phyloP scores from a whole-genome alignment of 2,888 invertebrate species.

The Microplitis manilae region DNA sequence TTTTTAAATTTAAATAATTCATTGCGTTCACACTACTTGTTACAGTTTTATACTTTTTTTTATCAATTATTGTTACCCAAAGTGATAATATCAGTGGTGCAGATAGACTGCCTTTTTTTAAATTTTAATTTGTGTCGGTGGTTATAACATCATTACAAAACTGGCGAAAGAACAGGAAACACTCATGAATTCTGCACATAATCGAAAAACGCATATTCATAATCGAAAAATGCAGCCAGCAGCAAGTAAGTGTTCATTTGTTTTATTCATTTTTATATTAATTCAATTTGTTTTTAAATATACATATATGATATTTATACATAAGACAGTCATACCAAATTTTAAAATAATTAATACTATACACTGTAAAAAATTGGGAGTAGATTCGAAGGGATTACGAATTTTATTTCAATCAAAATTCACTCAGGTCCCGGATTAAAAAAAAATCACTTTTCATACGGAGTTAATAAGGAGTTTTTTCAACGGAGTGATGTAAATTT shows the following conservation, averaged over 20 bases:
- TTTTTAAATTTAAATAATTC: not conserved
- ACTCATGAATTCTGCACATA: slow-evolving; percentile 49
- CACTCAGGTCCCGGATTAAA: too few relatives aligned
- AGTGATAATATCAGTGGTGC: not conserved
- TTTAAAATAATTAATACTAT: too few relatives aligned
- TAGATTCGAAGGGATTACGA: too few relatives aligned
- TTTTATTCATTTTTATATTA: slow-evolving; percentile 8
- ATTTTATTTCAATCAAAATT: too few relatives aligned
- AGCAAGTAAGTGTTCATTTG: slow-evolving; percentile 62
- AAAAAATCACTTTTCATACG: too few relatives aligned
- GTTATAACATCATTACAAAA: not conserved
- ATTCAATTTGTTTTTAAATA: not conserved
- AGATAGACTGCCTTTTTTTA: not conserved
- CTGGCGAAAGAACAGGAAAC: slow-evolving; percentile 41
- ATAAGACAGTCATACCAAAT: too few relatives aligned
- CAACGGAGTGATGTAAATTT: too few relatives aligned
- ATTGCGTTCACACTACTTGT: not conserved
- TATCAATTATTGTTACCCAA: not conserved
- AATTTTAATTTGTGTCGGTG: not conserved
- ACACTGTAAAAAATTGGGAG: too few relatives aligned
- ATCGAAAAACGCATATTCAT: slow-evolving; percentile 41
- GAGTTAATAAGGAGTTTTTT: too few relatives aligned
- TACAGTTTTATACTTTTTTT: not conserved
- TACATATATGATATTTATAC: too few relatives aligned
- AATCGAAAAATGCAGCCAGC: slow-evolving; percentile 64